Percentiles rank a stretch among this genome's conserved stretches.
Conservation (phyloP, 1,140 invertebrate species). For the Papilio machaon region DNA sequence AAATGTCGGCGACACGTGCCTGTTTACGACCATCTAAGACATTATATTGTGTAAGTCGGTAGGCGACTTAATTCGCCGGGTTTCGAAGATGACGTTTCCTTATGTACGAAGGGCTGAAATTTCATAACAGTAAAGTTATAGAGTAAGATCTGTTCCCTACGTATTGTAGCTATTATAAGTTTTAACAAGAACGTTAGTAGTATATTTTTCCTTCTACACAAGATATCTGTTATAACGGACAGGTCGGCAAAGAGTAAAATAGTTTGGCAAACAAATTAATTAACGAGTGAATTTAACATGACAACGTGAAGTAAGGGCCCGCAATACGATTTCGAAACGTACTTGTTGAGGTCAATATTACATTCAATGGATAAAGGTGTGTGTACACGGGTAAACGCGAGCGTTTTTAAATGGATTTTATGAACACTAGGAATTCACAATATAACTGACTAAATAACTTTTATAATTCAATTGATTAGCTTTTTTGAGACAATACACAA, state of each 20-base stretch:
- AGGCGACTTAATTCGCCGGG: too few relatives aligned
- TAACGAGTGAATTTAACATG: conserved; percentile 32
- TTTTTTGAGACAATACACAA: not conserved
- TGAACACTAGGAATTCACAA: not conserved
- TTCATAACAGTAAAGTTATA: too few relatives aligned
- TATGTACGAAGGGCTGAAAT: too few relatives aligned
- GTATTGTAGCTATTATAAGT: too few relatives aligned
- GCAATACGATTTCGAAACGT: conserved; percentile 32
- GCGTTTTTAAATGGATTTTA: not conserved
- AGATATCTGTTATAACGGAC: not conserved
- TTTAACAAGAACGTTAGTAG: not conserved
- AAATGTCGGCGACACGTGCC: too few relatives aligned
- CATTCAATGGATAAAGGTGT: not conserved
- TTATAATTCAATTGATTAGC: not conserved
- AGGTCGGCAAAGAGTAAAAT: not conserved
- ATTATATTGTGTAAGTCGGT: too few relatives aligned
- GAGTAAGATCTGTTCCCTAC: too few relatives aligned
- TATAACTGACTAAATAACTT: not conserved
- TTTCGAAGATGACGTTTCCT: too few relatives aligned
- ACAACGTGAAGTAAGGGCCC: conserved; percentile 23
- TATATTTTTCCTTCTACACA: not conserved
- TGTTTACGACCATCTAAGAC: too few relatives aligned
- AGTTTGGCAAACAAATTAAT: conserved; percentile 34
- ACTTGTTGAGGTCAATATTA: conserved; percentile 34
- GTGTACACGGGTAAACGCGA: not conserved